Evolutionary conservation across 2,888 invertebrate species (phyloP).

Genomic region (Volucella zonaria): DNA sequence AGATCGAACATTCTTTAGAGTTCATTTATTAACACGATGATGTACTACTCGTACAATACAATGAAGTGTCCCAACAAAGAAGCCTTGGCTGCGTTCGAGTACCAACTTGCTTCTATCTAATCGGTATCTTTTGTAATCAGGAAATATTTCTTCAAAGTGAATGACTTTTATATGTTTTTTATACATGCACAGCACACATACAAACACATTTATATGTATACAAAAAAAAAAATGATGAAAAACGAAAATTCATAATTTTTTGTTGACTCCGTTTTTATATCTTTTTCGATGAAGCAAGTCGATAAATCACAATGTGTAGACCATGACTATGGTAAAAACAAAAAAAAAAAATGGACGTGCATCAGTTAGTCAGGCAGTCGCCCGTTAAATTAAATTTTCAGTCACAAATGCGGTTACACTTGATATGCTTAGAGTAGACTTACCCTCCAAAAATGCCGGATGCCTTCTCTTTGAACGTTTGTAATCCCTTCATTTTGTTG

Average conservation of each 20-base stretch:
- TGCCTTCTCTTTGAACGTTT: slow-evolving; percentile 82
- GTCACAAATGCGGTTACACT: slow-evolving; percentile 65
- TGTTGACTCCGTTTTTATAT: slow-evolving; percentile 73
- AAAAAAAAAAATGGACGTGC: slow-evolving; percentile 75
- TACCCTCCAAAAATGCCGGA: slow-evolving; percentile 81
- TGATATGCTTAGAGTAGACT: slow-evolving; percentile 75
- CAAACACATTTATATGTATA: too few species aligned
- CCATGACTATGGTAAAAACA: neutral
- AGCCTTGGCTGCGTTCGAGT: neutral
- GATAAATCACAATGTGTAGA: slow-evolving; percentile 65
- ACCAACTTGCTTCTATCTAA: slow-evolving; percentile 37
- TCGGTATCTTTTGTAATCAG: slow-evolving; percentile 59
- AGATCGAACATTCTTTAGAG: slow-evolving; percentile 64
- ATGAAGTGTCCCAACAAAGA: neutral
- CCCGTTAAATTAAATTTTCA: slow-evolving; percentile 82
- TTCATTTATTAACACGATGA: slow-evolving; percentile 49
- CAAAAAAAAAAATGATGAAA: too few species aligned
- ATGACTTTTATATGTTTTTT: slow-evolving; percentile 50
- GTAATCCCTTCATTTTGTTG: slow-evolving; percentile 81
- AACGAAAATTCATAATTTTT: slow-evolving; percentile 71
- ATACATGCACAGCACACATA: slow-evolving; percentile 19
- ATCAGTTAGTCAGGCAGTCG: slow-evolving; percentile 78
- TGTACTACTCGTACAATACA: too few species aligned
- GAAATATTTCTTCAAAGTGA: slow-evolving; percentile 34
- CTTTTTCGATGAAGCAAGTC: slow-evolving; percentile 43